These are phyloP conservation scores for Pseudorectes ferrugineus DNA, from an alignment of 2,113 vertebrate species.

Conservation along the genomic window DNA sequence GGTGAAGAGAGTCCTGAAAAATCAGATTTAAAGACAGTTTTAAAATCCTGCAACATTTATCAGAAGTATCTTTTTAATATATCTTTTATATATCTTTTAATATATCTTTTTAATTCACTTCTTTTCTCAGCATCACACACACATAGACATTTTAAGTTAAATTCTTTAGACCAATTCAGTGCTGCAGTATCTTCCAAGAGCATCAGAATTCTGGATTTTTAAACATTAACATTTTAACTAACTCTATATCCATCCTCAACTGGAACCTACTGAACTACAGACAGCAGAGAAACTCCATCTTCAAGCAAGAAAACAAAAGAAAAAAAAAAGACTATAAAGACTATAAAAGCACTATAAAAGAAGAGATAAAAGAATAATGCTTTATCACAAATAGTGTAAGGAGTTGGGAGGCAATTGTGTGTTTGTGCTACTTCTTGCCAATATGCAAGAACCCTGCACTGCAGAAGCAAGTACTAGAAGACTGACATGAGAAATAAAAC, in stretches of 20 bases:
- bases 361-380: not conserved
- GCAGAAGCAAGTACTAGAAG: not conserved
- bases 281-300: not conserved
- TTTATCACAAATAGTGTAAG: not conserved
- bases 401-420: not conserved
- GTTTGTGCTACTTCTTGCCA: not conserved
- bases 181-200: not conserved
- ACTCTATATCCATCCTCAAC: not conserved
- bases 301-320: not conserved
- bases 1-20: conserved; percentile 89
- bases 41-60: not conserved
- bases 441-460: not conserved
- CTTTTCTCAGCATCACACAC: not conserved
- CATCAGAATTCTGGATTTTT: not conserved
- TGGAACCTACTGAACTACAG: not conserved
- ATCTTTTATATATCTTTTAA: too few relatives aligned
- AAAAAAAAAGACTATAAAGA: not conserved
- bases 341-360: not conserved
- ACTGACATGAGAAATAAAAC: not conserved
- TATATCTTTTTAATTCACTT: not conserved
- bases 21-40: conserved; percentile 22
- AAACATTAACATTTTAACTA: not conserved
- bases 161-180: not conserved
- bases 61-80: not conserved
- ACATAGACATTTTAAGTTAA: not conserved